phyloP scores from a whole-genome alignment of 2,113 vertebrate species.

The Hippocampus abdominalis region DNA sequence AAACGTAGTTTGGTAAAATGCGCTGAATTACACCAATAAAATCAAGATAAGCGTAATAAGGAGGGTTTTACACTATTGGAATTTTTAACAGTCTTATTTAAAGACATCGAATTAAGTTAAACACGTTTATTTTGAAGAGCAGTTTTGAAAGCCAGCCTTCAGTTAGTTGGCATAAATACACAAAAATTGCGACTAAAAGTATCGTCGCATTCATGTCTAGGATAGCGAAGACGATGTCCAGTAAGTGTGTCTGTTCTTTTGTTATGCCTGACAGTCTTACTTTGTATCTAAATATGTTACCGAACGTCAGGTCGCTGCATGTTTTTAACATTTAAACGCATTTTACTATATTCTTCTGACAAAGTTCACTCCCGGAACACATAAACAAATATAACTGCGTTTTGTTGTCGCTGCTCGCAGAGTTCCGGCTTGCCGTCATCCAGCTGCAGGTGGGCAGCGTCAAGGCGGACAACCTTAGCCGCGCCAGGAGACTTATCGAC shows the following conservation, averaged over 20 bases:
- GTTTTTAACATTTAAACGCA: background rate
- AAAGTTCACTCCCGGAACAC: background rate
- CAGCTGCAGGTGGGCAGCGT: constrained; percentile 82
- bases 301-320: background rate
- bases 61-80: background rate
- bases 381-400: background rate
- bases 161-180: background rate
- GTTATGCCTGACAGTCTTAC: background rate
- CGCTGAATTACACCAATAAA: background rate
- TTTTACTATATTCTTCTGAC: background rate
- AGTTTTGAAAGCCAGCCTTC: background rate
- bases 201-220: constrained; percentile 47
- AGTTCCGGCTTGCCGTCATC: constrained; percentile 87
- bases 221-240: constrained; percentile 62
- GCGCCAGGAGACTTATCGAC: constrained; percentile 77
- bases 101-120: fast-evolving
- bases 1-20: fast-evolving
- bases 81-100: background rate
- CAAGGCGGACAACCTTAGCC: constrained; percentile 85
- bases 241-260: constrained; percentile 48
- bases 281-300: background rate
- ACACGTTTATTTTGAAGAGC: constrained; percentile 56
- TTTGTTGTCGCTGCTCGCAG: constrained; percentile 55
- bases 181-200: background rate
- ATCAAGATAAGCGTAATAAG: fast-evolving